Base-by-base conservation (phyloP, 2,113 vertebrate genomes). In the Chelonoidis abingdonii region DNA sequence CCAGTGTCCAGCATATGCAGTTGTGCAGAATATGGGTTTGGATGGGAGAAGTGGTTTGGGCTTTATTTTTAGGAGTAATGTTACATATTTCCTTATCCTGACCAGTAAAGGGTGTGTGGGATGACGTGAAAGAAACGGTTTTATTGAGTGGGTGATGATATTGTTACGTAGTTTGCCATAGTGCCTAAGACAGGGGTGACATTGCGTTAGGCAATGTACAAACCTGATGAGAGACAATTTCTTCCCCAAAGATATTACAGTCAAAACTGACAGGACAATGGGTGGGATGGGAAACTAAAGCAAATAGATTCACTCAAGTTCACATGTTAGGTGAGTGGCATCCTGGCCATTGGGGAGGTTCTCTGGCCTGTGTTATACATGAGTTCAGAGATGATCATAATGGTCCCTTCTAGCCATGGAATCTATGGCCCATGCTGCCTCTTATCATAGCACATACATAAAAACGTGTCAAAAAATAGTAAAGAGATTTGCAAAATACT, bases 21-120 rank as follows among this genome's bases (percentile, higher is more conserved):
- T 19, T n/a, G 50, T 10, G 5, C 4, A 54, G 93, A 91, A 75
- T 57, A 57, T 1, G 1, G n/a, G 5, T 72, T 69, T 35, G 31
- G 62, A n/a, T 69, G 19, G 9, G 62, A 79, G 1, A 16, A 65
- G 5, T 1, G 0, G 2, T 31, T 84, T 62, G 38, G 1, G 47
- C 86, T 5, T 72, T 50, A 38, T 25, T 3, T 52, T 84, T 80
- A 21, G 86, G 10, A 72, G 35, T 11, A 38, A 72, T 38, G 5
- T 2, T 2, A 1, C 5, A 69, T 1, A 0, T 69, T 89, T 95
- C 21, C 6, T 89, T 91, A 29, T 86, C 2, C 24, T 65, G 35
- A 1, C 3, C 38, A 1, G 41, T 8, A 80, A 83, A 90, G 78
- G 2, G 4, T 83, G 11, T 14, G 12, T 47, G 41, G 75, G 24